Evolutionary conservation across 1,140 invertebrate genomes (phyloP).

Genomic region (Saccostrea echinata): DNA sequence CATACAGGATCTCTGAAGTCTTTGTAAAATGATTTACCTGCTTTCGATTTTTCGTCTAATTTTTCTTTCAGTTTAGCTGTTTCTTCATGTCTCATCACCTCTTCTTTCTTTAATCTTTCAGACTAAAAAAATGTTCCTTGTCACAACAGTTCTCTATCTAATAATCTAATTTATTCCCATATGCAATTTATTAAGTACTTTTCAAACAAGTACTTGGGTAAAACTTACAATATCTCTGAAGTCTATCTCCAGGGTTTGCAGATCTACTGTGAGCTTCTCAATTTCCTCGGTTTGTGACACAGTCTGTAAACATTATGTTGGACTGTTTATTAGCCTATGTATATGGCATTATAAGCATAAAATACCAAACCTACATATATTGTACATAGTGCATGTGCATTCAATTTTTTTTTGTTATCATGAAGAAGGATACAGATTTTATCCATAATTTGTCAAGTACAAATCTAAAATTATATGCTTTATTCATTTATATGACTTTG

Average conservation of each 20-base stretch:
- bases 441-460: too few relatives aligned
- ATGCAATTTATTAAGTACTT: too few relatives aligned
- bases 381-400: too few relatives aligned
- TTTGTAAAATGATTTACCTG: constrained; percentile 41
- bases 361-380: neutral
- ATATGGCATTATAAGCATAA: neutral
- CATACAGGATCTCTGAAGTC: too few relatives aligned
- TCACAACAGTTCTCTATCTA: neutral
- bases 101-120: constrained; percentile 80
- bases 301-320: constrained; percentile 58
- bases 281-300: constrained; percentile 66
- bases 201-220: neutral
- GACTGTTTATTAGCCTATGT: neutral
- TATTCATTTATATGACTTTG: too few relatives aligned
- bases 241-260: constrained; percentile 68
- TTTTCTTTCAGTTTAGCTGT: constrained; percentile 56
- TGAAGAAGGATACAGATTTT: too few relatives aligned
- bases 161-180: too few relatives aligned
- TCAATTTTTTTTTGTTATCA: too few relatives aligned
- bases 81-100: constrained; percentile 24
- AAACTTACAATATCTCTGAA: constrained; percentile 69
- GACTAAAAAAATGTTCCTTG: constrained; percentile 39
- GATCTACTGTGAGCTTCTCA: constrained; percentile 70
- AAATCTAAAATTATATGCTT: too few relatives aligned
- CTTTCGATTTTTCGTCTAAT: constrained; percentile 55